Evolutionary conservation across 1,140 invertebrate species (phyloP).

Genomic region (Bombus waltoni): DNA sequence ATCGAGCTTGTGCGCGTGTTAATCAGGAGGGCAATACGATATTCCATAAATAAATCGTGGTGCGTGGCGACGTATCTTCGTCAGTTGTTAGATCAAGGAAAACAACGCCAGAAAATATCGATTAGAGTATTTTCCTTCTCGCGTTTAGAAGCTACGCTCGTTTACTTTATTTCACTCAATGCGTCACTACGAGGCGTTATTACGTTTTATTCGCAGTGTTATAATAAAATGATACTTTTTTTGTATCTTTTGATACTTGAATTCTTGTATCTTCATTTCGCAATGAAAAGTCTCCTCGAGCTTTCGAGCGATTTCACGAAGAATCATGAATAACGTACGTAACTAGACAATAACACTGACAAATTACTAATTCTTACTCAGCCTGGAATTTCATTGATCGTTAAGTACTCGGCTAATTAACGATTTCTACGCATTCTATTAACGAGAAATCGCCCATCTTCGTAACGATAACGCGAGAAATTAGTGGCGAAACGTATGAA

Average conservation of each 20-base stretch:
- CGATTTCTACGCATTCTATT: no score
- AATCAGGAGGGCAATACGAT: slow-evolving; percentile 19
- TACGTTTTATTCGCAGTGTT: background rate
- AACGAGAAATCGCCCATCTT: no score
- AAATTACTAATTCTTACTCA: no score
- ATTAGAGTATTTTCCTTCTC: background rate
- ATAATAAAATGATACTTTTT: background rate
- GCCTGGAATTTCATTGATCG: no score
- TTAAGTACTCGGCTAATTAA: no score
- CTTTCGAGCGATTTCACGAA: background rate
- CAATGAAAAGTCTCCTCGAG: background rate
- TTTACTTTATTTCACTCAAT: background rate
- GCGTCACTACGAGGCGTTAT: background rate
- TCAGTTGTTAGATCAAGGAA: background rate
- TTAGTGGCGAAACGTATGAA: no score
- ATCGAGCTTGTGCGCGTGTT: background rate
- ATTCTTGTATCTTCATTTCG: background rate
- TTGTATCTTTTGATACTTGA: no score
- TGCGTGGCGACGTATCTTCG: background rate
- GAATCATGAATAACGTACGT: no score
- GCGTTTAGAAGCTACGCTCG: background rate
- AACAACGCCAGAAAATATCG: background rate
- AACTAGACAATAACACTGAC: no score
- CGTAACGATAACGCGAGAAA: no score
- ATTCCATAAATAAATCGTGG: slow-evolving; percentile 31